These are phyloP conservation scores for Nephotettix cincticeps DNA, from an alignment of 1,140 invertebrate species.

Conservation along the genomic window DNA sequence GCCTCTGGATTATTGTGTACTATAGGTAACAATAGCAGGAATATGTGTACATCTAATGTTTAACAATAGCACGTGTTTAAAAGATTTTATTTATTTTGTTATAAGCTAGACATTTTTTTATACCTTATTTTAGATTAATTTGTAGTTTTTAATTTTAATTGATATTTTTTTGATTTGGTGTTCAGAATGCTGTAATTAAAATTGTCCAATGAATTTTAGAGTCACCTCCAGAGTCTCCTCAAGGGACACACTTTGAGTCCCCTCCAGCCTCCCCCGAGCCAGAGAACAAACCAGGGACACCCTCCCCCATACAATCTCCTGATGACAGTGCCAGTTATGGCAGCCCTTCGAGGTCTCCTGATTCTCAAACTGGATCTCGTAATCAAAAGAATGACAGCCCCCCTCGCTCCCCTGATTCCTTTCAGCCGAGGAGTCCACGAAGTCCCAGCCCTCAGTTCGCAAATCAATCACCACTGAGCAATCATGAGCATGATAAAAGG, in stretches of 20 bases:
- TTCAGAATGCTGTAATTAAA: no score
- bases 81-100: no score
- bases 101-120: no score
- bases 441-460: neutral
- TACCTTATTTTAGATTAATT: no score
- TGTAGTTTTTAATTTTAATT: no score
- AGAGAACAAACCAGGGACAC: slow-evolving; percentile 16
- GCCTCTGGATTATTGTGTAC: no score
- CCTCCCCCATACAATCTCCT: neutral
- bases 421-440: neutral
- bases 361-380: slow-evolving; percentile 13
- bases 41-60: no score
- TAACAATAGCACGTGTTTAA: no score
- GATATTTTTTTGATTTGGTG: no score
- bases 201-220: slow-evolving; percentile 21
- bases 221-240: slow-evolving; percentile 35
- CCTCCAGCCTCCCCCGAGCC: slow-evolving; percentile 35
- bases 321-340: slow-evolving; percentile 7
- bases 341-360: neutral
- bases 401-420: slow-evolving; percentile 14
- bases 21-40: no score
- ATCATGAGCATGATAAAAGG: neutral
- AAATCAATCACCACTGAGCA: neutral
- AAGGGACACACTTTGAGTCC: slow-evolving; percentile 34
- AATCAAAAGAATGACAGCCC: neutral